These are phyloP conservation scores for Zeugodacus cucurbitae DNA, from an alignment of 1,140 invertebrate species.

Conservation along the genomic window DNA sequence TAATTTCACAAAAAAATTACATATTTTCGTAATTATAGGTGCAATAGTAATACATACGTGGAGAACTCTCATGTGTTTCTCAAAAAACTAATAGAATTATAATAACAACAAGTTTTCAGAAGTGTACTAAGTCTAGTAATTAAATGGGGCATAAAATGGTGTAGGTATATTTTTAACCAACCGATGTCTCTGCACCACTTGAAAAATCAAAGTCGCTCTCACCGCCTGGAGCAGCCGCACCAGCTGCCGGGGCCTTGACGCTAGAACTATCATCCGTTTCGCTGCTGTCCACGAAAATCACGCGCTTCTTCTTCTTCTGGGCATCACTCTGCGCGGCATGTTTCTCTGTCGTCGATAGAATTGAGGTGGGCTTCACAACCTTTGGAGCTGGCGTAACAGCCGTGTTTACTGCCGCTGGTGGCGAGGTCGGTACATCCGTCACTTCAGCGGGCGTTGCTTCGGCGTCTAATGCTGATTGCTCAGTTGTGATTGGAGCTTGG, in stretches of 20 bases:
- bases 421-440: not conserved
- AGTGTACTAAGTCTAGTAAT: too few species aligned
- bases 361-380: constrained; percentile 59
- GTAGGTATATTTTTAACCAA: not conserved
- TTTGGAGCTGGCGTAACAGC: not conserved
- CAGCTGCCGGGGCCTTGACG: constrained; percentile 50
- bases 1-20: too few species aligned
- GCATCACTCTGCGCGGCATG: constrained; percentile 55
- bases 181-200: constrained; percentile 10
- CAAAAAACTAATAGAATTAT: too few species aligned
- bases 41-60: too few species aligned
- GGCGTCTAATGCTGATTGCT: not conserved
- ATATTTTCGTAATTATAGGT: too few species aligned
- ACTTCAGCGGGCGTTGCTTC: not conserved
- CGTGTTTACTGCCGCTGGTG: not conserved
- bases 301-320: constrained; percentile 64
- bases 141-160: too few species aligned
- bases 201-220: constrained; percentile 65
- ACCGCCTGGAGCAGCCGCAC: constrained; percentile 42
- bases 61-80: too few species aligned
- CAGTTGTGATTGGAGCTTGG: not conserved
- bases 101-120: too few species aligned
- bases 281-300: constrained; percentile 66
- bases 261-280: constrained; percentile 65
- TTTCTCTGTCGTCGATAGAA: constrained; percentile 60